Evolutionary conservation across 1,140 invertebrate genomes (phyloP).

Genomic region (Ostrea edulis): DNA sequence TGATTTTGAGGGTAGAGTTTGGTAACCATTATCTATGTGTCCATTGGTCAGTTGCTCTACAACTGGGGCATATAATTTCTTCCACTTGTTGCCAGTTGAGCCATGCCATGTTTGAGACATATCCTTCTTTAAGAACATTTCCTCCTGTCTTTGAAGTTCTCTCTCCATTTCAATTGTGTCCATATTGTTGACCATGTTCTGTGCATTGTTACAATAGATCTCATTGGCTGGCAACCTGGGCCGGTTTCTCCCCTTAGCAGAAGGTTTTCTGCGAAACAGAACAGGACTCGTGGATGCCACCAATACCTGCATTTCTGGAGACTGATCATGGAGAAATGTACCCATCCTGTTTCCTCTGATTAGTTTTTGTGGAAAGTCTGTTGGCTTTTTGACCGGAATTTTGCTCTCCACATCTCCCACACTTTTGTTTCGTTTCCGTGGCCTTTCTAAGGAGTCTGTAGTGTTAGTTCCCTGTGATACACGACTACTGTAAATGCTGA

Average conservation of each 20-base stretch:
- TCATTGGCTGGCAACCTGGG: slow-evolving; percentile 41
- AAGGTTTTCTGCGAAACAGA: slow-evolving; percentile 60
- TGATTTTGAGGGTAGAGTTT: slow-evolving; percentile 56
- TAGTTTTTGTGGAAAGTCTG: slow-evolving; percentile 50
- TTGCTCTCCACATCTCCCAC: slow-evolving; percentile 45
- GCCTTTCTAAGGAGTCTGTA: slow-evolving; percentile 52
- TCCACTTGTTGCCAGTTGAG: slow-evolving; percentile 62
- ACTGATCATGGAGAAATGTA: slow-evolving; percentile 57
- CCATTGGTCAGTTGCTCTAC: slow-evolving; percentile 57
- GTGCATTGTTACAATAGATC: slow-evolving; percentile 1
- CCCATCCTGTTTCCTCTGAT: slow-evolving; percentile 40
- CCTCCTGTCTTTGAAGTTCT: slow-evolving; percentile 26
- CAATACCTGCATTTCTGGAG: slow-evolving; percentile 71
- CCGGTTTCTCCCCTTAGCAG: slow-evolving; percentile 37
- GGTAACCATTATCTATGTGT: slow-evolving; percentile 49
- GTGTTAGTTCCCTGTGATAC: slow-evolving; percentile 52
- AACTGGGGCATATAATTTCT: slow-evolving; percentile 61
- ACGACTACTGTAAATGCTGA: background rate
- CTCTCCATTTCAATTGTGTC: background rate
- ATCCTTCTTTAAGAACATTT: slow-evolving; percentile 60
- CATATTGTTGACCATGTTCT: slow-evolving; percentile 19
- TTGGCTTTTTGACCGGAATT: slow-evolving; percentile 51
- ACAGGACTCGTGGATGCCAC: slow-evolving; percentile 73
- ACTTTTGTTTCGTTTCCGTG: slow-evolving; percentile 47
- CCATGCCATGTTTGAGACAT: slow-evolving; percentile 67